Base-by-base conservation (phyloP, 2,888 invertebrate genomes). In the Phymatocera aterrima region DNA sequence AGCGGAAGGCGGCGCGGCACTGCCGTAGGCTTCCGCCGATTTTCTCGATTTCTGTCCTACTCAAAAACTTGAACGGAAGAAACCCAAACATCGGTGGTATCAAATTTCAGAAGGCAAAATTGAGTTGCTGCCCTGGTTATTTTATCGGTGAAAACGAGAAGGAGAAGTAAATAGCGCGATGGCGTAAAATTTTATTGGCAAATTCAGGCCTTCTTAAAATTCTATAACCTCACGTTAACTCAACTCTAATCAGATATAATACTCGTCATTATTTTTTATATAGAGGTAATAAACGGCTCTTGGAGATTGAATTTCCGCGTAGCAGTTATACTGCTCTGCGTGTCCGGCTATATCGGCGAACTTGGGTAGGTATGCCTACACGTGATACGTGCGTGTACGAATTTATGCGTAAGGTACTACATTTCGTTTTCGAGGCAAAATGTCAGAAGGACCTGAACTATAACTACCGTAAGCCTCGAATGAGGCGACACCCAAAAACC, bases 231-330 rank as follows among this genome's bases (percentile, higher is more conserved):
- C n/a, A 15, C 8, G 12, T 2, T 34, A 10, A 21, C 18, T 5
- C 6, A 43, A 65, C n/a, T 70, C 28, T 40, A 18, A 72, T 72
- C 51, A 43, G 48, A 72, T 72, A n/a, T n/a, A 51, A 72, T 72
- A 72, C 34, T 51, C 18, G 31, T 18, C 51, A 51, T 51, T 31
- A 51, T 48, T 72, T 51, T n/a, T n/a, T n/a, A n/a, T 31, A 72
- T 12, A 18, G 51, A 31, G n/a, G 48, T 18, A 51, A 72, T 51
- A 48, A 72, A 72, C 48, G 31, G 10, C 18, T 31, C 43, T 51
- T 12, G 70, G 31, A n/a, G n/a, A 51, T 51, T 18, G 51, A 48
- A 34, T 72, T 72, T 51, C 18, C 70, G n/a, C 46, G 18, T 64
- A 64, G 18, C 37, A 64, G 12, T 28, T 31, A 64, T 37, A 6